phyloP scores from a whole-genome alignment of 2,113 vertebrate genomes.

The Aspiorhynchus laticeps region DNA sequence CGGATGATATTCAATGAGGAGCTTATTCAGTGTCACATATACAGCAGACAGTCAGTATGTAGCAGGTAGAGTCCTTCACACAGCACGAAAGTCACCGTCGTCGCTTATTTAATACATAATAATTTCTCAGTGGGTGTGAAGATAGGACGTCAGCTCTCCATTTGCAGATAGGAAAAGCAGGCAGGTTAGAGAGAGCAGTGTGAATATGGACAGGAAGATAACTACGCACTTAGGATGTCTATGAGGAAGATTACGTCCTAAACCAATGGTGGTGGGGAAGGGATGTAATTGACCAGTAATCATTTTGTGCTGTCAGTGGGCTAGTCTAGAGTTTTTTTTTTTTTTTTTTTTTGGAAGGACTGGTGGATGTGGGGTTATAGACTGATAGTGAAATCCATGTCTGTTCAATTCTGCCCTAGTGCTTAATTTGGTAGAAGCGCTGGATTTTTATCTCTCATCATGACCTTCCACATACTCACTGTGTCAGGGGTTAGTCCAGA shows the following conservation, averaged over 20 bases:
- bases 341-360: constrained; percentile 53
- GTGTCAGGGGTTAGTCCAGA: constrained; percentile 71
- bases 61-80: constrained; percentile 62
- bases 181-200: constrained; percentile 69
- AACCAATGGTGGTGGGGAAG: constrained; percentile 67
- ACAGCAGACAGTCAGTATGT: constrained; percentile 60
- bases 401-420: constrained; percentile 76
- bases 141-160: constrained; percentile 72
- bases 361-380: constrained; percentile 69
- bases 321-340: constrained; percentile 50
- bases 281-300: constrained; percentile 75
- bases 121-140: constrained; percentile 60
- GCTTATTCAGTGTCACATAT: constrained; percentile 71
- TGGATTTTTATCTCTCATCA: constrained; percentile 71
- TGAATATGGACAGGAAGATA: constrained; percentile 75
- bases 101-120: constrained; percentile 67
- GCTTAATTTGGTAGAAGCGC: constrained; percentile 65
- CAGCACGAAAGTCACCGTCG: constrained; percentile 70
- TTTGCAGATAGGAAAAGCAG: constrained; percentile 71
- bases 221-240: constrained; percentile 67
- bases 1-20: constrained; percentile 65
- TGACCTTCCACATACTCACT: constrained; percentile 68
- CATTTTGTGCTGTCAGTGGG: constrained; percentile 63
- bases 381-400: constrained; percentile 72
- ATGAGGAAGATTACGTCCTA: constrained; percentile 69